Evolutionary conservation across 2,113 vertebrate species (phyloP), one percentile per base, ranked within the genome.

Genomic region (Hypocryptadius cinnamomeus): DNA sequence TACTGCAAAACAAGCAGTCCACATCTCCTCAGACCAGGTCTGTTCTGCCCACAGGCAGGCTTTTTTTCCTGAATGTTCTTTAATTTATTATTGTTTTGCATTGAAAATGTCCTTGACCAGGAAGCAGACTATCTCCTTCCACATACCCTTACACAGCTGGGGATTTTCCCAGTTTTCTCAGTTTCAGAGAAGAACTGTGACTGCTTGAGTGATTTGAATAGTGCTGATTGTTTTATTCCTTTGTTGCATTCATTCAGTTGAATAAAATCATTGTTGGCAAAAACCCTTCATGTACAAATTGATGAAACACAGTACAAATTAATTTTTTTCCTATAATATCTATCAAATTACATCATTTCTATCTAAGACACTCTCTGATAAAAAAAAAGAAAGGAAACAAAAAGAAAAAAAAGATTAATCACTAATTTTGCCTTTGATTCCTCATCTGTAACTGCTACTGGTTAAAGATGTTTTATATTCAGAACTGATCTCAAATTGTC

Each of bases 31-130:
- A 33, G 10, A 27, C 15, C 6, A 65, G 15, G 5, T 31, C 39
- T 50, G 20, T 33, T 64, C 65, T 59, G 53, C 8, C n/a, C 42
- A 10, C 0, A 0, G 31, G 4, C 24, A 59, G 9, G 2, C 14
- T 39, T 60, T 42, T 30, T 60, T 3, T 5, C 44, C 6, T 59
- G 28, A 33, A 48, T 64, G 4, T 33, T 81, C 39, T 51, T 30
- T 53, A 30, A 53, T 61, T 68, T 37, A 3, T 30, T 4, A 0
- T 22, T 63, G 68, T 71, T 76, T 81, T 48, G 1, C 11, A 17
- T 2, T 78, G 39, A 25, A 68, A 84, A 77, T 4, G 3, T 9
- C 10, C 19, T 85, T 59, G 48, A 59, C 11, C 27, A 53, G 13
- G 28, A 33, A 73, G 7, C 31, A 64, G 21, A 20, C 6, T 15